Evolutionary conservation across 1,140 invertebrate species (phyloP).

Genomic region (Plodia interpunctella): DNA sequence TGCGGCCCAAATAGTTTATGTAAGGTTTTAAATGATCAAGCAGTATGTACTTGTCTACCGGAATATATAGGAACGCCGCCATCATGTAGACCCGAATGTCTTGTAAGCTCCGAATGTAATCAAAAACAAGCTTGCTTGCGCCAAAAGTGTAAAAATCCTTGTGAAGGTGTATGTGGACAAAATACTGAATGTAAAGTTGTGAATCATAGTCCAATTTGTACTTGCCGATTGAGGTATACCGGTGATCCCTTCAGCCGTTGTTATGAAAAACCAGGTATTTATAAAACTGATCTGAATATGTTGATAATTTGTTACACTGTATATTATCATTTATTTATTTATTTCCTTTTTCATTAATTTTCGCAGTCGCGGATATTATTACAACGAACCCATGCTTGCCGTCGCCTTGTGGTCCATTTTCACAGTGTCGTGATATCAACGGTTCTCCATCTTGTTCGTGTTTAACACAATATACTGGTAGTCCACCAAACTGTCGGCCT

Average conservation of each 20-base stretch:
- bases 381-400: slow-evolving; percentile 79
- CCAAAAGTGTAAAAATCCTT: slow-evolving; percentile 78
- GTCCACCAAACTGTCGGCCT: slow-evolving; percentile 85
- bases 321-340: slow-evolving; percentile 35
- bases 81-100: slow-evolving; percentile 77
- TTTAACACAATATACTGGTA: slow-evolving; percentile 81
- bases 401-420: slow-evolving; percentile 86
- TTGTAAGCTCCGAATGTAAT: slow-evolving; percentile 74
- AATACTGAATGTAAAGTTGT: slow-evolving; percentile 78
- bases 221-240: slow-evolving; percentile 74
- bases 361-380: slow-evolving; percentile 52
- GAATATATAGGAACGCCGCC: slow-evolving; percentile 73
- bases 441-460: slow-evolving; percentile 83
- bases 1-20: slow-evolving; percentile 87
- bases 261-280: slow-evolving; percentile 53
- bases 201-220: slow-evolving; percentile 77
- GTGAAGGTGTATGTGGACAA: slow-evolving; percentile 78
- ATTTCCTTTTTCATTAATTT: slow-evolving; percentile 23
- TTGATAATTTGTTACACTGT: slow-evolving; percentile 23
- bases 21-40: slow-evolving; percentile 81
- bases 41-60: slow-evolving; percentile 81
- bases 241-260: slow-evolving; percentile 80
- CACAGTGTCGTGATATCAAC: slow-evolving; percentile 82
- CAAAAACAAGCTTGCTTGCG: slow-evolving; percentile 68
- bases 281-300: slow-evolving; percentile 4